Base-by-base conservation (phyloP, 2,113 vertebrate species). In the Thamnaconus septentrionalis region DNA sequence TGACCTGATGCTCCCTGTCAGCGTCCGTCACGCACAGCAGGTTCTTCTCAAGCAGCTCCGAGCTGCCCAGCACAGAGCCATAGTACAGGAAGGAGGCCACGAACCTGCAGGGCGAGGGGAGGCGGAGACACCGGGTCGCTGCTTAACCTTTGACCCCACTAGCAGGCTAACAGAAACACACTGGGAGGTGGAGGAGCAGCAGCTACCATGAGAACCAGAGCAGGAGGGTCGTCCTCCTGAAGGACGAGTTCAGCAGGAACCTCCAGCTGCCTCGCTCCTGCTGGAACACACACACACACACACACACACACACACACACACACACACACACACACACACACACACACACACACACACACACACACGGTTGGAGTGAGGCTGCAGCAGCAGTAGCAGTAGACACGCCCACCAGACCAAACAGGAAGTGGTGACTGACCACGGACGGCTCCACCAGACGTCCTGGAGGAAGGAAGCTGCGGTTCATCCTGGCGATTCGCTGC, bases 41-140 rank as follows among this genome's bases (percentile, higher is more conserved):
- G 71, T 98, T 94, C 59, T 91, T 86, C 87, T 98, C 95, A 89
- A 98, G 73, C 45, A 99, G 73, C 81, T 98, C 97, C 0, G 96
- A 90, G 0, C 96, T 95, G 82, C 94, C 93, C 89, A 98, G 83
- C 41, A 98, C 96, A 0, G 95, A 93, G 0, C 97, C 95, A 0
- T 99, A 98, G 57, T 98, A 99, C 1, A 90, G 85, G 0, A 98
- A 98, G 5, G 96, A 94, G 12, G 97, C 95, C 53, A 96, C 96
- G 3, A 98, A 93, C 96, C 97, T 98, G 46, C 39, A 0, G 42
- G n/a, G 47, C 0, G 5, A 2, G 50, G 11, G 47, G 11, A 50
- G 47, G 18, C 18, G 7, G 7, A 48, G 47, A 5, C 47, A 48
- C 4, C 47, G 8, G 7, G 18, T 31, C 18, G 18, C 18, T 31